Conservation (phyloP, 2,888 invertebrate species). For the Rhopalosiphum nymphaeae region DNA sequence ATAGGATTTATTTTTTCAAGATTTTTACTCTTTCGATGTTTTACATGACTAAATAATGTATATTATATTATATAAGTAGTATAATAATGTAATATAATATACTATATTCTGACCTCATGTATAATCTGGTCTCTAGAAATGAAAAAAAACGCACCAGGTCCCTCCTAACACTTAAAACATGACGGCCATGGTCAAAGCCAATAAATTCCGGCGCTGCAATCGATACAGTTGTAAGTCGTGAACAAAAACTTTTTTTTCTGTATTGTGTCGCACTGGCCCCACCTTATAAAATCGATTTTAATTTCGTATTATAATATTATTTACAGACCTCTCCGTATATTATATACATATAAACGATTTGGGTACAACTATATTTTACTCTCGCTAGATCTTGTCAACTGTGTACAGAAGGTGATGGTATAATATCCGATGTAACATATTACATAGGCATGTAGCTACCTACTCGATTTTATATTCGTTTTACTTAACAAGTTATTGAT, state of each 20-base stretch:
- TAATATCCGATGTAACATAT: background rate
- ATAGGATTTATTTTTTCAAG: background rate
- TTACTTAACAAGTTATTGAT: background rate
- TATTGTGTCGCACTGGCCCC: background rate
- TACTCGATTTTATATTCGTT: background rate
- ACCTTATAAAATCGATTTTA: background rate
- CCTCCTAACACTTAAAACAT: background rate
- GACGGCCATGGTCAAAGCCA: background rate
- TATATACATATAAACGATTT: background rate
- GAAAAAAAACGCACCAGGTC: background rate
- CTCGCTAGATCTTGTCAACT: background rate
- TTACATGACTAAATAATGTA: background rate
- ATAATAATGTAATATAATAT: background rate
- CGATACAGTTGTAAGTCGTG: background rate
- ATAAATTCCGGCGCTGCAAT: background rate
- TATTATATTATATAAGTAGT: background rate
- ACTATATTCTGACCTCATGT: background rate
- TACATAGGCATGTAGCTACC: background rate
- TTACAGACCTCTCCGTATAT: background rate
- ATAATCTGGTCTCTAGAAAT: background rate
- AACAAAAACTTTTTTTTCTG: background rate
- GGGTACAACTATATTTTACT: background rate
- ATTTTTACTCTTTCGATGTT: background rate
- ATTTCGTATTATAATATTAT: background rate
- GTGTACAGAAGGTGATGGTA: background rate